phyloP scores from a whole-genome alignment of 2,797 vertebrate species.

The Takifugu ocellatus region DNA sequence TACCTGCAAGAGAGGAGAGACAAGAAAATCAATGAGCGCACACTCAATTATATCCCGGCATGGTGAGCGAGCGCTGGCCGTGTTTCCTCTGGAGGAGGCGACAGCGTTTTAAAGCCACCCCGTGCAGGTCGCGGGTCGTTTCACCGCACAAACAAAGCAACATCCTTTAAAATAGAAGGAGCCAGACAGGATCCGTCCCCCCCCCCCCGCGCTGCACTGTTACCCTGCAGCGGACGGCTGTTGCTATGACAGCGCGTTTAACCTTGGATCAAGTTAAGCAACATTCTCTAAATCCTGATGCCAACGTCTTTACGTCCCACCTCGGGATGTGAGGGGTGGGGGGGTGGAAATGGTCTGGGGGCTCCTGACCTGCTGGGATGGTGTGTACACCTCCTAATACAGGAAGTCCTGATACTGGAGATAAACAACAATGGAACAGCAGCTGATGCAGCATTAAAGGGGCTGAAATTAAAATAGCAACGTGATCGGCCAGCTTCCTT shows the following conservation, averaged over 20 bases:
- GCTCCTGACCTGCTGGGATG: too few relatives aligned
- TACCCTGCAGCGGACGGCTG: constrained; percentile 11
- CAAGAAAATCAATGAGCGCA: constrained; percentile 72
- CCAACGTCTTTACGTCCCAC: constrained; percentile 13
- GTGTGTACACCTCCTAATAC: too few relatives aligned
- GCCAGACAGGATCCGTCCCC: background rate
- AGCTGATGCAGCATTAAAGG: too few relatives aligned
- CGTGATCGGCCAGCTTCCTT: too few relatives aligned
- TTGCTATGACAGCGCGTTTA: constrained; percentile 3
- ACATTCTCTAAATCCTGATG: constrained; percentile 17
- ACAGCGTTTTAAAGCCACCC: background rate
- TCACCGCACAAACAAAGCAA: constrained; percentile 15
- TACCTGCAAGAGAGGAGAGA: constrained; percentile 72
- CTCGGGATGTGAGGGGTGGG: too few relatives aligned
- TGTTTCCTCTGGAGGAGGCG: constrained; percentile 41
- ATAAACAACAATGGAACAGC: too few relatives aligned
- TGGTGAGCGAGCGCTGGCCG: constrained; percentile 40
- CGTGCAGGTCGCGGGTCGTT: background rate
- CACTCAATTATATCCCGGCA: constrained; percentile 68
- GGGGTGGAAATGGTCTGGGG: too few relatives aligned
- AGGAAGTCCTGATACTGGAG: too few relatives aligned
- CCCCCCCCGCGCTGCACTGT: background rate
- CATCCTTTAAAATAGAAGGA: background rate
- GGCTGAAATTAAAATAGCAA: too few relatives aligned
- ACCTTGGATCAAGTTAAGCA: constrained; percentile 42